Percentiles rank a stretch among this genome's conserved stretches.
phyloP scores from a whole-genome alignment of 2,888 invertebrate species.

The Cyclophora punctaria region DNA sequence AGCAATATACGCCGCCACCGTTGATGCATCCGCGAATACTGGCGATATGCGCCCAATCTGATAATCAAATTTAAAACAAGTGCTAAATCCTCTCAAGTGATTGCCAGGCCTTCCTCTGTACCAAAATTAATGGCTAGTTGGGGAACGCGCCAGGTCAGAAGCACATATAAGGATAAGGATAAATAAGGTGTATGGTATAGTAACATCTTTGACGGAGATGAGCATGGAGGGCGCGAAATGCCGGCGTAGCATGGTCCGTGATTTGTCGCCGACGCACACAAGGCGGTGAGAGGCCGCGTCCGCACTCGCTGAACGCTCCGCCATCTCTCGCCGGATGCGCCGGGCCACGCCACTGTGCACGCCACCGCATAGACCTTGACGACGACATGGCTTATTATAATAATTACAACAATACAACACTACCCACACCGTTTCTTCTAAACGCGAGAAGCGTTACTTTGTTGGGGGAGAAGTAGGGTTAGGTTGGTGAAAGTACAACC shows the following conservation, averaged over 20 bases:
- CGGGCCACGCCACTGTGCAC: constrained; percentile 81
- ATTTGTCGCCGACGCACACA: constrained; percentile 83
- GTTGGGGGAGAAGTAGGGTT: no score
- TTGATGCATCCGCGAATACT: constrained; percentile 78
- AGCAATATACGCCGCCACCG: constrained; percentile 77
- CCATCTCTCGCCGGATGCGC: constrained; percentile 68
- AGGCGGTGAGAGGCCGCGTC: constrained; percentile 55
- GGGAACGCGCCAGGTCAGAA: no score
- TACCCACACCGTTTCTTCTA: not conserved
- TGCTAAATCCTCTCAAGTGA: no score
- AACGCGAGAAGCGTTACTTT: not conserved
- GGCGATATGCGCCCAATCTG: constrained; percentile 81
- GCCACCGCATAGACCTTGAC: constrained; percentile 82
- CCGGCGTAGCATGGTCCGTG: constrained; percentile 74
- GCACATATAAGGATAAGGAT: no score
- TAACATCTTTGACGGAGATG: constrained; percentile 75
- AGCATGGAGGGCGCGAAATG: constrained; percentile 68
- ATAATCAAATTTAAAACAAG: not conserved
- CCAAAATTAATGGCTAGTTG: no score
- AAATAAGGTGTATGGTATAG: constrained; percentile 2
- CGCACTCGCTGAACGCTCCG: constrained; percentile 21
- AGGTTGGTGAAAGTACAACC: no score
- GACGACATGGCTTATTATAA: no score
- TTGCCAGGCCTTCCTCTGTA: no score
- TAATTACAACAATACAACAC: no score